These are phyloP conservation scores for Penelope pileata DNA, from an alignment of 2,113 vertebrate species.

Conservation along the genomic window DNA sequence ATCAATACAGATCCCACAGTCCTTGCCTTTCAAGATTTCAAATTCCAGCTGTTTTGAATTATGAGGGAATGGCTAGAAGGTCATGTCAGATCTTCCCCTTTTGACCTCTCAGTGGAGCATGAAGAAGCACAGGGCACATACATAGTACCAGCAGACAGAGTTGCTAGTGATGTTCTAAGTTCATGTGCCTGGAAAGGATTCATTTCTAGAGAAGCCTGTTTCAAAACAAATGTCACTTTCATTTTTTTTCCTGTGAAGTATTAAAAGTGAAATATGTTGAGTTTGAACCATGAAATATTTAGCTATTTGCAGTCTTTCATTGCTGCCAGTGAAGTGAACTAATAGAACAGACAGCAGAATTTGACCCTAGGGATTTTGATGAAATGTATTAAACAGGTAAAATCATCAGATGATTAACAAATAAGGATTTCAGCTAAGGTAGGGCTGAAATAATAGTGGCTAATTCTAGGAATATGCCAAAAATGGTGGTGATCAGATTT, in stretches of 20 bases:
- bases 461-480: not conserved
- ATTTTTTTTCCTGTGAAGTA: not conserved
- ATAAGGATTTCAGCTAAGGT: slow-evolving; percentile 28
- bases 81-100: not conserved
- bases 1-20: not conserved
- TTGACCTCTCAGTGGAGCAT: not conserved
- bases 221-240: not conserved
- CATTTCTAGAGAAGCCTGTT: not conserved
- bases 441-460: slow-evolving; percentile 30
- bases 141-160: not conserved
- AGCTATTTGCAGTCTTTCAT: not conserved
- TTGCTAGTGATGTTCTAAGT: not conserved
- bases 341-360: not conserved
- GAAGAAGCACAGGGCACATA: not conserved
- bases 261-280: not conserved
- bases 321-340: not conserved
- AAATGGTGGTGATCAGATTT: not conserved
- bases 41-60: slow-evolving; percentile 38
- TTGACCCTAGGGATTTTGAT: not conserved
- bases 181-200: not conserved
- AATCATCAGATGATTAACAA: slow-evolving; percentile 22
- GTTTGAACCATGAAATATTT: slow-evolving; percentile 29
- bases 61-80: not conserved
- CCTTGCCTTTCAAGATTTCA: not conserved
- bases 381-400: not conserved